Evolutionary conservation across 2,797 vertebrate species (phyloP), one percentile per base, ranked within the genome.

Genomic region (Iguana delicatissima): DNA sequence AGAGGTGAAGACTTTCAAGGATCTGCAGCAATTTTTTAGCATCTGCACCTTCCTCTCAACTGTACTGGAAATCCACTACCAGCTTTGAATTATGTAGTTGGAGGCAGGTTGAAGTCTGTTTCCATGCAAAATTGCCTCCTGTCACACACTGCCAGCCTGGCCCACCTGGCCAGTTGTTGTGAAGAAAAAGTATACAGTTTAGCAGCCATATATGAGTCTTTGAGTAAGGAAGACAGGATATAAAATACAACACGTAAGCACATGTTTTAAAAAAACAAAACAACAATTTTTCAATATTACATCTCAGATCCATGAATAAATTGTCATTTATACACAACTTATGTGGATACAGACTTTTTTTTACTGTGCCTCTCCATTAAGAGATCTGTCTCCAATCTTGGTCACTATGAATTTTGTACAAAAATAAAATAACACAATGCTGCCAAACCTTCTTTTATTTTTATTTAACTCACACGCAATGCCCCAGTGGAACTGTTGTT

Each of bases 401-500:
- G 74, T 87, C 90, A 92, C 90, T 52, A 89, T 80, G 72, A 85
- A 92, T 94, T 95, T 86, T 93, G 94, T 87, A 84, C 87, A 90
- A 20, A 0, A 10, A 4, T 22, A 1, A 52, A 84, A 91, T 88
- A 89, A 89, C 88, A 89, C 94, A 82, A 87, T 89, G 95, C 92
- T 93, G 84, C 74, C 88, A 92, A 93, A 89, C 72, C 89, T 94
- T 91, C 87, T 92, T 93, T 93, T 92, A 90, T 91, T 95, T 93
- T 92, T 89, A 92, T 95, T 95, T 93, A 92, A 93, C 93, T 95
- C 81, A 85, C 90, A 55, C 0, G 42, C 92, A 94, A 93, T 96
- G 96, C 91, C 93, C 93, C 93, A 91, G 90, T 88, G 87, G 87
- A 91, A 95, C 46, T 77, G n/a, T 91, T 90, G 96, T 97, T 96